phyloP scores from a whole-genome alignment of 2,113 vertebrate genomes.

The Propithecus coquereli region DNA sequence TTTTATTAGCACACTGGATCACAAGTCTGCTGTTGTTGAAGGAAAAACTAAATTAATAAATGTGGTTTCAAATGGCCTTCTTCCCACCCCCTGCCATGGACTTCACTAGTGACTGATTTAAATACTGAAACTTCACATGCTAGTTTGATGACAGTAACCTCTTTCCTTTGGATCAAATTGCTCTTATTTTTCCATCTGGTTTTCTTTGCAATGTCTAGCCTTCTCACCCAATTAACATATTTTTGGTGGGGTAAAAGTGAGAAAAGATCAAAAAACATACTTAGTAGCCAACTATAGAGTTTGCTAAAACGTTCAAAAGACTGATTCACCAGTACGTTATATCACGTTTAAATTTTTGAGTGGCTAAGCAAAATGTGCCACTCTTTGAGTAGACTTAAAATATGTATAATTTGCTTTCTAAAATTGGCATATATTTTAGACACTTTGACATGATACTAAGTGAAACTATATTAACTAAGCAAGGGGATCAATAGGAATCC shows the following conservation, averaged over 20 bases:
- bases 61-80: not conserved
- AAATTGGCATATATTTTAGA: not conserved
- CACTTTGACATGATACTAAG: not conserved
- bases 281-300: not conserved
- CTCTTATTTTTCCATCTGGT: conserved; percentile 6
- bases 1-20: not conserved
- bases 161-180: not conserved
- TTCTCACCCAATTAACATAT: conserved; percentile 30
- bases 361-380: not conserved
- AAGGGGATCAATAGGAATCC: not conserved
- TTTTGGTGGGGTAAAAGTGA: conserved; percentile 6
- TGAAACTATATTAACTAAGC: conserved; percentile 1
- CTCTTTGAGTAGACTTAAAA: not conserved
- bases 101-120: conserved; percentile 31
- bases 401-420: conserved; percentile 14
- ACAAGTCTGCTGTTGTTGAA: not conserved
- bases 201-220: not conserved
- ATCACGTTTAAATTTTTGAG: conserved; percentile 3
- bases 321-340: not conserved
- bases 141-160: conserved; percentile 8
- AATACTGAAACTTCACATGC: not conserved
- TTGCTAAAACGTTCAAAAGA: not conserved
- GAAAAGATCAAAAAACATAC: conserved; percentile 31
- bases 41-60: not conserved
- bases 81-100: not conserved